These are phyloP conservation scores for Phrynosoma platyrhinos DNA, from an alignment of 2,113 vertebrate genomes.

Conservation along the genomic window DNA sequence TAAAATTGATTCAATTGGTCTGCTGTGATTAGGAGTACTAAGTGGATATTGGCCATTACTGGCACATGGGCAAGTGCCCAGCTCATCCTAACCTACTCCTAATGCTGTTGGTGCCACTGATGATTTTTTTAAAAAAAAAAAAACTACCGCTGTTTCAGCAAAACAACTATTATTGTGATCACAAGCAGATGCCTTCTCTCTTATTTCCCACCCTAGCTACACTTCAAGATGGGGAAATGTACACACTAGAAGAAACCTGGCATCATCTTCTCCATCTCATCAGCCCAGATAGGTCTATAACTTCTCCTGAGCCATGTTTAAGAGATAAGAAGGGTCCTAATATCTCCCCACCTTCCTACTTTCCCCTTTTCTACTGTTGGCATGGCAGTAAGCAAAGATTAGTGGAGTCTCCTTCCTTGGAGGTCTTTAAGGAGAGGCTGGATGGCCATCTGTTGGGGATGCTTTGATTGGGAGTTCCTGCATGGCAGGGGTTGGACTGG, in stretches of 20 bases:
- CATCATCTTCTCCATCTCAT: not conserved
- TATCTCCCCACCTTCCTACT: not conserved
- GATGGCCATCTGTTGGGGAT: too few relatives aligned
- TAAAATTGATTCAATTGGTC: too few relatives aligned
- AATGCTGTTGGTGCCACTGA: not conserved
- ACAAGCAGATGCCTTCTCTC: not conserved
- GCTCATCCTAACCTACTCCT: not conserved
- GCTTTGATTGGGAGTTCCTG: too few relatives aligned
- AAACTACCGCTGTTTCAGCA: not conserved
- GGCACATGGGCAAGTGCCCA: not conserved
- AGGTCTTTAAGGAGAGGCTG: too few relatives aligned
- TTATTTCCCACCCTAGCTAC: not conserved
- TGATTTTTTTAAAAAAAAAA: not conserved
- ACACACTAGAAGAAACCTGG: not conserved
- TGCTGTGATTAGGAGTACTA: too few relatives aligned
- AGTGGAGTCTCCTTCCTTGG: too few relatives aligned
- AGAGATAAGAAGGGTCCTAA: not conserved
- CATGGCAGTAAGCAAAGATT: too few relatives aligned
- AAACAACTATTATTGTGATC: not conserved
- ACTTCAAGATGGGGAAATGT: not conserved
- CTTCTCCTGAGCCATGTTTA: not conserved
- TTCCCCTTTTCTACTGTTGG: too few relatives aligned
- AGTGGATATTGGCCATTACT: too few relatives aligned
- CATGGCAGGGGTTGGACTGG: too few relatives aligned
- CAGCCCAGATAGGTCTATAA: not conserved